A percentile compares a stretch with the other conserved stretches of the same genome.
These are phyloP conservation scores for Promerops cafer DNA, from an alignment of 2,113 vertebrate genomes.

Conservation along the genomic window DNA sequence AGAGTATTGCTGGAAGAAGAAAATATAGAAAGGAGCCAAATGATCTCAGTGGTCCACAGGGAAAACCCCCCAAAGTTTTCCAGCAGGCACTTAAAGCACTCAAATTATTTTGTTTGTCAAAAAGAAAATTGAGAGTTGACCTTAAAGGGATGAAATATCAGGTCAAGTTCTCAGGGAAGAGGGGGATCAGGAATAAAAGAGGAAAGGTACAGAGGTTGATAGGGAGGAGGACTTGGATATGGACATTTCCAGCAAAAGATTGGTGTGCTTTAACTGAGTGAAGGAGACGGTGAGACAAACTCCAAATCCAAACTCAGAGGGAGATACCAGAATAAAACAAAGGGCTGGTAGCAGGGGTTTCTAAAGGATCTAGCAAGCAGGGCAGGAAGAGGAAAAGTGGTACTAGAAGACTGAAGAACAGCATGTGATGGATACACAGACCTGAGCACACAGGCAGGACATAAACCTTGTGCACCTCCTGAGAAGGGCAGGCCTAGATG, in stretches of 20 bases:
- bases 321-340: background rate
- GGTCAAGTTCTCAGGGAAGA: background rate
- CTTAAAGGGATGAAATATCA: background rate
- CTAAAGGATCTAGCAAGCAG: background rate
- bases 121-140: background rate
- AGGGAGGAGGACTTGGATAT: background rate
- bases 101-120: background rate
- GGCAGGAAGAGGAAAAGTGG: background rate
- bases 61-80: background rate
- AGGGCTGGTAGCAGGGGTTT: background rate
- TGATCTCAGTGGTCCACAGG: background rate
- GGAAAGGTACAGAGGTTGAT: background rate
- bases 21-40: background rate
- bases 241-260: background rate
- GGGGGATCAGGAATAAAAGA: background rate
- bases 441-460: background rate
- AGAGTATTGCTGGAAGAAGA: background rate
- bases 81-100: background rate
- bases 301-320: background rate
- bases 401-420: background rate
- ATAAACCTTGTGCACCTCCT: background rate
- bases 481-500: background rate
- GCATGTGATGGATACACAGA: background rate
- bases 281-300: background rate
- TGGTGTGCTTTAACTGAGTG: background rate